Percentiles rank a stretch among this genome's conserved stretches.
Conservation (phyloP, 2,888 invertebrate genomes). For the Drosophila nr. perissopoda region DNA sequence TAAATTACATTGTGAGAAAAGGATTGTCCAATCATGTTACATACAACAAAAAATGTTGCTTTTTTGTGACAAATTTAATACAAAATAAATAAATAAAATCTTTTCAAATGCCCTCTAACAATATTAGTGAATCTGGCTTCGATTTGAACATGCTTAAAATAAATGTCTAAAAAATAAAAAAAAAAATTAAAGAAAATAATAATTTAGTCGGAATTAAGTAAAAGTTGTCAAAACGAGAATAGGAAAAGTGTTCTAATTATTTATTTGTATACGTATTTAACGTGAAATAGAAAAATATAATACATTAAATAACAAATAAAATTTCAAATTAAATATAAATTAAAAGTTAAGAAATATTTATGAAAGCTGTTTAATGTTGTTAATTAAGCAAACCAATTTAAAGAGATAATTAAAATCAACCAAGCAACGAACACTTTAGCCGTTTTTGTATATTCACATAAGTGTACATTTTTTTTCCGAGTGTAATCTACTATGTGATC, state of each 20-base stretch:
- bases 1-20: not conserved
- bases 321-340: not conserved
- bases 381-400: not conserved
- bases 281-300: not conserved
- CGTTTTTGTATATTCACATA: not conserved
- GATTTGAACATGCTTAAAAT: not conserved
- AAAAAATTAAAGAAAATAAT: not conserved
- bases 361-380: not conserved
- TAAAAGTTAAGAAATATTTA: not conserved
- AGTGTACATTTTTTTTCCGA: slow-evolving; percentile 6
- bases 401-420: not conserved
- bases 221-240: not conserved
- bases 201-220: not conserved
- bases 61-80: not conserved
- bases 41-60: not conserved
- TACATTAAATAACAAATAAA: not conserved
- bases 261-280: not conserved
- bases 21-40: not conserved
- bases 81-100: not conserved
- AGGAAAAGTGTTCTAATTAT: too few relatives aligned
- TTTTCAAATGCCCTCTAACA: too few relatives aligned
- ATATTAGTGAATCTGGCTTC: not conserved
- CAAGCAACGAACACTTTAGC: not conserved
- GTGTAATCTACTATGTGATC: slow-evolving; percentile 44
- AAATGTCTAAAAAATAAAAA: not conserved